These are phyloP conservation scores for Mustelus asterias DNA, from an alignment of 2,113 vertebrate genomes.

Conservation along the genomic window DNA sequence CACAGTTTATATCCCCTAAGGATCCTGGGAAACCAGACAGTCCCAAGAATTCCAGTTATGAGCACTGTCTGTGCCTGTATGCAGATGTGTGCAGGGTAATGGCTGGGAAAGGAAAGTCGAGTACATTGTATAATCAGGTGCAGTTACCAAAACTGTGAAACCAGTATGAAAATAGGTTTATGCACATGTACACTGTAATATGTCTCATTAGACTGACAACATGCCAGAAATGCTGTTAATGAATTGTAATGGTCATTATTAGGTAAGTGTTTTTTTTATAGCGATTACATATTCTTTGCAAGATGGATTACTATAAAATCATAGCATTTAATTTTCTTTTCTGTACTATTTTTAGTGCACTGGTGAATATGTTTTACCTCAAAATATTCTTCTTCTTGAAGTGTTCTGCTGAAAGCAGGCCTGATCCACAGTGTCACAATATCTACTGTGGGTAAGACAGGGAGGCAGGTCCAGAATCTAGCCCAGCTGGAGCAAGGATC, in stretches of 20 bases:
- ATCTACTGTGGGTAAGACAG: no score
- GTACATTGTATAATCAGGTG: conserved; percentile 34
- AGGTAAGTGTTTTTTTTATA: background rate
- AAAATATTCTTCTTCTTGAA: no score
- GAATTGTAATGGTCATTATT: conserved; percentile 23
- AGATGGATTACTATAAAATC: background rate
- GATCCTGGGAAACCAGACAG: conserved; percentile 33
- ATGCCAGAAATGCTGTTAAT: conserved; percentile 21
- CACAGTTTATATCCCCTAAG: conserved; percentile 23
- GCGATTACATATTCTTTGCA: background rate
- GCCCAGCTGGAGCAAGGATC: no score
- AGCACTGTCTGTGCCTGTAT: conserved; percentile 32
- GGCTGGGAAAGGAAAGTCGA: conserved; percentile 22
- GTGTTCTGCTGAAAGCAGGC: no score
- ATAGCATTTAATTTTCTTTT: background rate
- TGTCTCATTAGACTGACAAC: conserved; percentile 21
- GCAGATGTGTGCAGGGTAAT: conserved; percentile 34
- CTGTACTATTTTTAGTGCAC: background rate
- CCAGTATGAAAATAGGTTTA: conserved; percentile 6
- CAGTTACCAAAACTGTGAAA: conserved; percentile 5
- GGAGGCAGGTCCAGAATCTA: no score
- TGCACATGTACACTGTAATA: background rate
- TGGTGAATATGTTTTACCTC: background rate
- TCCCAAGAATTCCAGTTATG: conserved; percentile 34
- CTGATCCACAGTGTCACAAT: no score